Evolutionary conservation across 2,113 vertebrate genomes (phyloP).

Genomic region (Lynx canadensis): DNA sequence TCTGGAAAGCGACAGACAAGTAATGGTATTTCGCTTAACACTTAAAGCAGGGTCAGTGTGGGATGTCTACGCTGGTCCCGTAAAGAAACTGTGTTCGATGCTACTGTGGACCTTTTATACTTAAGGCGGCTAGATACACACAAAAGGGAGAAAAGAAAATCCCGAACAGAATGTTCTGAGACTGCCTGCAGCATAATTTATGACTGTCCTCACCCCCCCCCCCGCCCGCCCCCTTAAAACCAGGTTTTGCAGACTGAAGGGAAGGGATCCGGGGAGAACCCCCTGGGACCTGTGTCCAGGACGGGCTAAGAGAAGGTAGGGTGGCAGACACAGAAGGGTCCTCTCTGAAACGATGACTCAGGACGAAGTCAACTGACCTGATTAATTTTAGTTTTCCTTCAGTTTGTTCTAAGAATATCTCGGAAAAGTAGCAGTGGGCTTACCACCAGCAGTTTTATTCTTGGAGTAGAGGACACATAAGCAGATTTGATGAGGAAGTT

Average conservation of each 20-base stretch:
- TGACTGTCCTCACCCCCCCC: neutral
- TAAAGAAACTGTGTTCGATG: neutral
- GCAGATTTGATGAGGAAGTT: neutral
- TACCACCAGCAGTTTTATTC: constrained; percentile 12
- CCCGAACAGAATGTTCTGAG: neutral
- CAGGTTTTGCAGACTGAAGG: neutral
- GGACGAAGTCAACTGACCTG: constrained; percentile 29
- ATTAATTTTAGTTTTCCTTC: constrained; percentile 35
- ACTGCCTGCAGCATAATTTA: rapidly evolving
- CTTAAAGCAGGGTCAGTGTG: neutral
- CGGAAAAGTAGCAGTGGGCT: constrained; percentile 54
- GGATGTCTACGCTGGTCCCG: rapidly evolving
- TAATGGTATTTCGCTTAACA: neutral
- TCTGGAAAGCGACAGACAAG: neutral
- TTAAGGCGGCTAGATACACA: neutral
- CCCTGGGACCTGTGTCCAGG: neutral
- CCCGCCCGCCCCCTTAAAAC: rapidly evolving
- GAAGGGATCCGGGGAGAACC: rapidly evolving
- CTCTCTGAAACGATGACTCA: neutral
- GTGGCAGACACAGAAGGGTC: neutral
- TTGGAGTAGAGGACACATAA: neutral
- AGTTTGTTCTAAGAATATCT: constrained; percentile 66
- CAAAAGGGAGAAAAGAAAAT: neutral
- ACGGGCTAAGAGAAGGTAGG: rapidly evolving
- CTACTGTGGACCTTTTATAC: rapidly evolving